These are phyloP conservation scores for Chiridota heheva DNA, from an alignment of 35 echinoderm and acorn worm species.

Conservation along the genomic window DNA sequence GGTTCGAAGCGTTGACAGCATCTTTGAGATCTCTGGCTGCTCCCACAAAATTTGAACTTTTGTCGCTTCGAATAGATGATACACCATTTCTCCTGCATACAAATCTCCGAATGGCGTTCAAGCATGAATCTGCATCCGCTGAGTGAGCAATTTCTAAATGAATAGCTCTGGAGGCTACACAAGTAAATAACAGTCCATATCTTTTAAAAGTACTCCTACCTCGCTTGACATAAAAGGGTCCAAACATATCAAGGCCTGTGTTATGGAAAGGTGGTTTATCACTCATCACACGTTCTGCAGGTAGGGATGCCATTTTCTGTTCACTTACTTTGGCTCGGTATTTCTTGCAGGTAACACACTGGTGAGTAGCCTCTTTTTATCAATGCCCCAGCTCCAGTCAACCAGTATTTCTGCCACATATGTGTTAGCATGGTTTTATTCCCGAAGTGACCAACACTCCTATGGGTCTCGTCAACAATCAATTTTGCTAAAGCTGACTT, in stretches of 20 bases:
- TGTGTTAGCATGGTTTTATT: constrained; percentile 22
- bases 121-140: constrained; percentile 40
- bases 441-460: constrained; percentile 40
- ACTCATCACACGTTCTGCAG: constrained; percentile 32
- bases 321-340: constrained; percentile 31
- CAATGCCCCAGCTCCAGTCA: constrained; percentile 13
- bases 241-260: constrained; percentile 49
- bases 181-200: constrained; percentile 73
- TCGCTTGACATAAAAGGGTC: constrained; percentile 58
- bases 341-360: constrained; percentile 47
- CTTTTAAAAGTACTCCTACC: constrained; percentile 53
- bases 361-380: constrained; percentile 26
- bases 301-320: constrained; percentile 74
- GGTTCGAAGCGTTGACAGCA: constrained; percentile 14
- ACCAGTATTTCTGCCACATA: constrained; percentile 56
- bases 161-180: constrained; percentile 47
- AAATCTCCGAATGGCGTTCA: constrained; percentile 59
- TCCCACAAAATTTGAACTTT: constrained; percentile 54
- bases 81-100: constrained; percentile 28
- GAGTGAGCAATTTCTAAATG: constrained; percentile 50
- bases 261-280: constrained; percentile 55
- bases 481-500: constrained; percentile 18
- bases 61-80: constrained; percentile 34
- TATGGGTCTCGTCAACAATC: constrained; percentile 56
- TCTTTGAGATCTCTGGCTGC: constrained; percentile 25